A percentile compares a stretch with the other conserved stretches of the same genome.
Evolutionary conservation across 2,888 invertebrate genomes (phyloP).

Genomic region (Drosophila monieri): DNA sequence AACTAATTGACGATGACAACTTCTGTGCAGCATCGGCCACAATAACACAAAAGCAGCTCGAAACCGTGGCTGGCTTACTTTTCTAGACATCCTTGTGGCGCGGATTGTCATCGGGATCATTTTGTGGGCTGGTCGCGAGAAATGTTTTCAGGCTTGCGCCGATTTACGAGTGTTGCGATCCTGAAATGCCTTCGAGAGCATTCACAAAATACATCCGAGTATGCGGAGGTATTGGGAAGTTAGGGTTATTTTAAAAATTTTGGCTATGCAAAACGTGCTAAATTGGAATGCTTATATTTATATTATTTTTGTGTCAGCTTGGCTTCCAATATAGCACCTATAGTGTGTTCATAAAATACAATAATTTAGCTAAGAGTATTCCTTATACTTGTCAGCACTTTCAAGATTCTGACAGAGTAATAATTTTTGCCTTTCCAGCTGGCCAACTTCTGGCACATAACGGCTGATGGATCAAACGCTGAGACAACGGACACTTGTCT

Average conservation of each 20-base stretch:
- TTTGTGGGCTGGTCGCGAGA: constrained; percentile 54
- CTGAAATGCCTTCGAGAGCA: constrained; percentile 33
- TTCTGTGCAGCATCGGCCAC: constrained; percentile 50
- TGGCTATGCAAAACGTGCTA: too few relatives aligned
- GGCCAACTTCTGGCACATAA: constrained; percentile 1
- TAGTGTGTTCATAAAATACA: too few relatives aligned
- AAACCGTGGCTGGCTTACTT: constrained; percentile 53
- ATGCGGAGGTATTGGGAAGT: constrained; percentile 4
- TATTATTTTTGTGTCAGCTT: not conserved
- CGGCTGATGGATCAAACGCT: not conserved
- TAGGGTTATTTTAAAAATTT: not conserved
- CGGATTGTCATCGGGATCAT: constrained; percentile 37
- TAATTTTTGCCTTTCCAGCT: not conserved
- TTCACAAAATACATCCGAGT: not conserved
- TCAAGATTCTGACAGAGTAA: not conserved
- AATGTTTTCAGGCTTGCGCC: constrained; percentile 37
- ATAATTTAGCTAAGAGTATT: not conserved
- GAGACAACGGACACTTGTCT: not conserved
- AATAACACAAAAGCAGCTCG: constrained; percentile 25
- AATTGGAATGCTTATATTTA: too few relatives aligned
- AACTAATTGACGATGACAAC: constrained; percentile 75
- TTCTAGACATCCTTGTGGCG: constrained; percentile 28
- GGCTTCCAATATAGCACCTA: too few relatives aligned
- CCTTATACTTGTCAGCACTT: not conserved
- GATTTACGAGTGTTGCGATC: constrained; percentile 53